Evolutionary conservation across 2,113 vertebrate species (phyloP).

Genomic region (Callipepla squamata): DNA sequence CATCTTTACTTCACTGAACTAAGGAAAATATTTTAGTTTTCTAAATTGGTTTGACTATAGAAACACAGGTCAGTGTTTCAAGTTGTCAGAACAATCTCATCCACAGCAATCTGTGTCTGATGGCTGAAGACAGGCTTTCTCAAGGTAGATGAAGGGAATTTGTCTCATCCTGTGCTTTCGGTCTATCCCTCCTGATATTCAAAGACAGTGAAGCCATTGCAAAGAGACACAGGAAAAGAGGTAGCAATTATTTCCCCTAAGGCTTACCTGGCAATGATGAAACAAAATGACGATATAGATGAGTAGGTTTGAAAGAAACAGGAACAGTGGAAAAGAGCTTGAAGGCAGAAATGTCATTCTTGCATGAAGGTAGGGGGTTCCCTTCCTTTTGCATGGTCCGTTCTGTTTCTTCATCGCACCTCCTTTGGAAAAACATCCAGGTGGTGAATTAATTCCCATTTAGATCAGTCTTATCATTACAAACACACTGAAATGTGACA

Average conservation of each 20-base stretch:
- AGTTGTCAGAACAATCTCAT: background rate
- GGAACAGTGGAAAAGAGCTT: background rate
- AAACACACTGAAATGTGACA: slow-evolving; percentile 4
- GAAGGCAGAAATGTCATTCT: background rate
- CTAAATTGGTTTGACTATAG: background rate
- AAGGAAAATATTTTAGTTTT: background rate
- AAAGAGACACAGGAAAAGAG: background rate
- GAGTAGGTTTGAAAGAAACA: background rate
- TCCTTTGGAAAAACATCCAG: background rate
- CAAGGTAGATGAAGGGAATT: background rate
- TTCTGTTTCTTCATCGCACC: background rate
- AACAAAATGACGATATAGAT: background rate
- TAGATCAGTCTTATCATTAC: background rate
- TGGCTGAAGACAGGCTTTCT: slow-evolving; percentile 4
- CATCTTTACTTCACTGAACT: background rate
- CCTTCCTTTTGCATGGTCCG: background rate
- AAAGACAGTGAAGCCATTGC: background rate
- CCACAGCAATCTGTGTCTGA: background rate
- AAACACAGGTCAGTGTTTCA: background rate
- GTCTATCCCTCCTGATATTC: background rate
- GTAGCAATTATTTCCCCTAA: slow-evolving; percentile 17
- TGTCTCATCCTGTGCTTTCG: background rate
- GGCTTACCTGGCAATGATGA: background rate
- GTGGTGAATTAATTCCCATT: background rate
- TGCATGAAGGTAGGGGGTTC: background rate